phyloP scores from a whole-genome alignment of 2,888 invertebrate genomes.

The Xylocampa areola region DNA sequence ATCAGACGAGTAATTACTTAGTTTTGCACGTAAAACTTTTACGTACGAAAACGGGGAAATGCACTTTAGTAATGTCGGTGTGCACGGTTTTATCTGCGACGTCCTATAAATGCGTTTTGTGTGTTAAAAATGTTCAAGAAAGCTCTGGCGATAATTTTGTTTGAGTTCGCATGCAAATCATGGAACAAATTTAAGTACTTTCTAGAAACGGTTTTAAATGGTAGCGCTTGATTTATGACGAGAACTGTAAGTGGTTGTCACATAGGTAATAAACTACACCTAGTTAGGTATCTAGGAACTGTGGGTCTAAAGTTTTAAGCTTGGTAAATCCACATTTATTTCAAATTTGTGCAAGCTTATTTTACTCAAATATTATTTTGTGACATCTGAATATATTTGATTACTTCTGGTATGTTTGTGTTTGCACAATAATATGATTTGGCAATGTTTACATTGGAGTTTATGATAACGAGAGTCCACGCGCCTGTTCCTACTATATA shows the following conservation, averaged over 20 bases:
- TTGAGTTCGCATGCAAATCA: constrained; percentile 27
- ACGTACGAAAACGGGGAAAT: constrained; percentile 47
- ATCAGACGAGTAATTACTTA: constrained; percentile 54
- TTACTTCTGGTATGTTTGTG: constrained; percentile 14
- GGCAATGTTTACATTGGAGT: constrained; percentile 42
- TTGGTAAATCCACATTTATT: not conserved
- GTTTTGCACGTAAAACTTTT: constrained; percentile 30
- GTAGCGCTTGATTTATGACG: constrained; percentile 25
- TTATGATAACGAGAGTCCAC: constrained; percentile 33
- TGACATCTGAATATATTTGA: constrained; percentile 26
- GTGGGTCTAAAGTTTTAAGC: not conserved
- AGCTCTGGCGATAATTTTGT: constrained; percentile 31
- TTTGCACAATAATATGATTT: constrained; percentile 34
- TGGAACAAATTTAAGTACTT: constrained; percentile 20
- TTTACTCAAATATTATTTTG: constrained; percentile 35
- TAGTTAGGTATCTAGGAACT: constrained; percentile 3
- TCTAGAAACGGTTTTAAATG: constrained; percentile 37
- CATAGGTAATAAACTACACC: constrained; percentile 16
- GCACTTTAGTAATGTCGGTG: constrained; percentile 41
- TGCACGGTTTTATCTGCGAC: constrained; percentile 38
- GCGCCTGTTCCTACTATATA: constrained; percentile 8
- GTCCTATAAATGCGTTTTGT: constrained; percentile 43
- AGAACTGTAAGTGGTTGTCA: constrained; percentile 28
- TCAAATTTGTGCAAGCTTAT: no score
- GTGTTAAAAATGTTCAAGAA: constrained; percentile 48